Evolutionary conservation across 1,140 invertebrate genomes (phyloP).

Genomic region (Hylaeus volcanicus): DNA sequence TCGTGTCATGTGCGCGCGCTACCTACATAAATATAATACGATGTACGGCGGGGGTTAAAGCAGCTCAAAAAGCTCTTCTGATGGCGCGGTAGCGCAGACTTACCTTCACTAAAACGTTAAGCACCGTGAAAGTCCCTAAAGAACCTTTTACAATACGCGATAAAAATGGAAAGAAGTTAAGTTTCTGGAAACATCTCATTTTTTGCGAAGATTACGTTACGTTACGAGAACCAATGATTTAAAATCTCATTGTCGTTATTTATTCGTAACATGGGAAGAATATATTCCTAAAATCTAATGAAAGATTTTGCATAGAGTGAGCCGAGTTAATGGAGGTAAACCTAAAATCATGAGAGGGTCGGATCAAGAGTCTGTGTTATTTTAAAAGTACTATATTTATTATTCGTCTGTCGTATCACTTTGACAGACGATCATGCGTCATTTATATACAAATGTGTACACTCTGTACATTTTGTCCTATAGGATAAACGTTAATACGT

Average conservation of each 20-base stretch:
- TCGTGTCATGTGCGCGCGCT: too few species aligned
- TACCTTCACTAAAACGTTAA: background rate
- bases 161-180: background rate
- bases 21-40: too few species aligned
- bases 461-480: conserved; percentile 67
- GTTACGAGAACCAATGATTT: too few species aligned
- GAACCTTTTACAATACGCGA: background rate
- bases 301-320: too few species aligned
- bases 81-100: background rate
- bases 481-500: conserved; percentile 58
- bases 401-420: conserved; percentile 44
- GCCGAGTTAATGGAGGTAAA: background rate
- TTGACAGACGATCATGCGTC: conserved; percentile 53
- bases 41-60: too few species aligned
- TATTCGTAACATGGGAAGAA: too few species aligned
- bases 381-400: conserved; percentile 71
- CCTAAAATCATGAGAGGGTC: background rate
- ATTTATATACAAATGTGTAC: conserved; percentile 75
- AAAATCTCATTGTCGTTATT: too few species aligned
- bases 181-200: too few species aligned
- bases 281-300: too few species aligned
- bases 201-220: too few species aligned
- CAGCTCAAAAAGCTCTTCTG: too few species aligned
- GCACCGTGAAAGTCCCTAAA: too few species aligned
- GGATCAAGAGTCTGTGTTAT: conserved; percentile 19